Base-by-base conservation (phyloP, 2,888 invertebrate genomes). In the Drosophila sordidula region DNA sequence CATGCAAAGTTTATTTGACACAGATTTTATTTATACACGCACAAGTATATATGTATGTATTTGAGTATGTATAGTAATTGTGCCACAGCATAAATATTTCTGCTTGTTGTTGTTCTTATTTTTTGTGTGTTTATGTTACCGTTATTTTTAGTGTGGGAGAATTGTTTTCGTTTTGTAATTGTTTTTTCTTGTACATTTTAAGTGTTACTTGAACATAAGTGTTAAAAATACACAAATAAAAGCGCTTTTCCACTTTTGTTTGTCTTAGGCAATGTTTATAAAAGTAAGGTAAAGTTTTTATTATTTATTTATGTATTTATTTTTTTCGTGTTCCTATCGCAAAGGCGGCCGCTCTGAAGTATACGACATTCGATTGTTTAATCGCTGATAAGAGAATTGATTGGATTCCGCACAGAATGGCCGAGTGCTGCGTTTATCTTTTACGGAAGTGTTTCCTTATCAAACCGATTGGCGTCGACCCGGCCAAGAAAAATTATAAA, bases 1-100 rank as follows among this genome's bases (percentile, higher is more conserved):
- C 89, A 89, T 85, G 84, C 88, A 87, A 87, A 85, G 70, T 75
- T 84, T 81, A 76, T 72, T 88, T 88, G 88, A 74, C 87, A 89
- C 87, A 85, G 83, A 81, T 89, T 83, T 62, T 51, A 61, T 78
- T 61, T 51, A 54, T 32, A 63, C 39, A 34, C 61, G 39, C 38
- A 45, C 36, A 52, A 16, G 14, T 8, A 41, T 8, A 18, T 42
- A 72, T 25, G 12, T 58, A 14, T 6, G 14, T 29, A 25, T 47
- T 1, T 45, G 9, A 16, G 39, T 36, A 11, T 38, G 22, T 50
- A 12, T 38, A 45, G 12, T 29, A 45, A 44, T 32, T 49, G 52
- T 63, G 55, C 36, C 47, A 52, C 22, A 47, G 29, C 55, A 58
- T 65, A 55, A 46, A 50, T 41, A 45, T 39, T 56, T 25, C 9